phyloP scores from a whole-genome alignment of 2,888 invertebrate species.

The Melieria crassipennis region DNA sequence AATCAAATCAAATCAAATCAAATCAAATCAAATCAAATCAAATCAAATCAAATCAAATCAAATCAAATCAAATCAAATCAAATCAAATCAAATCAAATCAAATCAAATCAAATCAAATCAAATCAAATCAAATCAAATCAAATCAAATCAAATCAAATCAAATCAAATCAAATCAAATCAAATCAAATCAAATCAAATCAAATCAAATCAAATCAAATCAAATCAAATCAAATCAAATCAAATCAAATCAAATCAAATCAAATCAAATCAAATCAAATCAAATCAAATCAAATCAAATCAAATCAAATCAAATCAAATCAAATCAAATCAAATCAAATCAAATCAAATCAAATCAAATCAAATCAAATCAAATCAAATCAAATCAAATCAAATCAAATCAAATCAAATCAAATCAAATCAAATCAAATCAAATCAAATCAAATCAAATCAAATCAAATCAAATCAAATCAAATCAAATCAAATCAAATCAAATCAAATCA shows the following conservation, averaged over 20 bases:
- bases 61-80: not conserved
- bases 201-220: not conserved
- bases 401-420: constrained; percentile 1
- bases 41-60: constrained; percentile 2
- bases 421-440: not conserved
- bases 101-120: constrained; percentile 1
- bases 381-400: constrained; percentile 2
- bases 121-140: not conserved
- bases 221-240: constrained; percentile 2
- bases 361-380: constrained; percentile 2
- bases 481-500: constrained; percentile 2
- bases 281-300: not conserved
- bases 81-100: constrained; percentile 2
- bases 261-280: constrained; percentile 1
- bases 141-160: not conserved
- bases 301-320: not conserved
- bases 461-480: not conserved
- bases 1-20: not conserved
- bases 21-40: not conserved
- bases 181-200: not conserved
- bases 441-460: not conserved
- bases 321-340: not conserved
- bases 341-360: not conserved
- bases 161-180: not conserved
- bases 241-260: constrained; percentile 2